These are phyloP conservation scores for Lepisosteus oculatus DNA, from an alignment of 2,113 vertebrate species.

Conservation along the genomic window DNA sequence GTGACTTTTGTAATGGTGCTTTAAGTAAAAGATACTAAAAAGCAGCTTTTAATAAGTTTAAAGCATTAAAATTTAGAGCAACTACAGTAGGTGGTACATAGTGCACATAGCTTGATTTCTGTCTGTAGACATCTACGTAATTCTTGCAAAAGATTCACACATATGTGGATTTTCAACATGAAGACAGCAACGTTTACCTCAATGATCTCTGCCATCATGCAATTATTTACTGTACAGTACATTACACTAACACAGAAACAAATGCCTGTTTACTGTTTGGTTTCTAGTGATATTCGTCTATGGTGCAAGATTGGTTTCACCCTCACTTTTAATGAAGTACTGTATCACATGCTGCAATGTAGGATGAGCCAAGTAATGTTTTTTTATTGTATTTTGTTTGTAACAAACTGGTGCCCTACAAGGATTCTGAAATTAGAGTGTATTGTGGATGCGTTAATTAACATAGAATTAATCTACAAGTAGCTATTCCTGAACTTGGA, in stretches of 20 bases:
- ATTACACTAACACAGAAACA: neutral
- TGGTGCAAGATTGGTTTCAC: neutral
- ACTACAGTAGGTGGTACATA: neutral
- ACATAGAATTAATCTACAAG: too few relatives aligned
- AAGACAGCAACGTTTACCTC: slow-evolving; percentile 7
- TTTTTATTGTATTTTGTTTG: slow-evolving; percentile 5
- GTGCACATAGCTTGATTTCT: neutral
- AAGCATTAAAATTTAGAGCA: neutral
- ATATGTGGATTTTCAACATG: slow-evolving; percentile 4
- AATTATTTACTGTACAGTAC: neutral
- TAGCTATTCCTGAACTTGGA: too few relatives aligned
- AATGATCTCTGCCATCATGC: neutral
- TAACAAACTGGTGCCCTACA: neutral
- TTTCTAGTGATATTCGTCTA: neutral
- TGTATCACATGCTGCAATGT: neutral
- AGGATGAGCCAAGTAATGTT: neutral
- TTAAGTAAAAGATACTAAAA: neutral
- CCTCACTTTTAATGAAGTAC: neutral
- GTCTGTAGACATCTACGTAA: too few relatives aligned
- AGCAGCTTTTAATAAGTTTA: neutral
- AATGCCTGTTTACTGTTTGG: neutral
- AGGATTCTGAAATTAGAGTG: slow-evolving; percentile 1
- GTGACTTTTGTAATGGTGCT: slow-evolving; percentile 17
- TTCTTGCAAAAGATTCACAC: neutral
- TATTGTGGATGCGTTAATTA: neutral